These are phyloP conservation scores for Choloepus didactylus DNA, from an alignment of 2,797 vertebrate species.

Conservation along the genomic window DNA sequence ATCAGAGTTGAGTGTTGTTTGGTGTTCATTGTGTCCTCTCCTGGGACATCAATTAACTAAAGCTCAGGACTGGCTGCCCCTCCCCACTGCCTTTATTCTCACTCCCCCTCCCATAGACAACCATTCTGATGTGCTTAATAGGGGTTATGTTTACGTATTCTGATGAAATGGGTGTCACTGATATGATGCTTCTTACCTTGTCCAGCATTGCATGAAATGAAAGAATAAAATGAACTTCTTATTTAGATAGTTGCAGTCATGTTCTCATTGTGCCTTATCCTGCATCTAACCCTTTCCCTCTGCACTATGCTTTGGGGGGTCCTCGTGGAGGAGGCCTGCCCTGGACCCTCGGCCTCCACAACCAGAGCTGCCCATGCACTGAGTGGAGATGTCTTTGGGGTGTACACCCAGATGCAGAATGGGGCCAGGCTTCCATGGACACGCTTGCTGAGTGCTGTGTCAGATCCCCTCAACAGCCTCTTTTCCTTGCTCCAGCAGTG, in stretches of 20 bases:
- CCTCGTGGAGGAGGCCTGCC: neutral
- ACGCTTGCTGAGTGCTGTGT: neutral
- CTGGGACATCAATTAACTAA: no score
- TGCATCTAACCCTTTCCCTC: neutral
- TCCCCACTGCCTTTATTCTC: neutral
- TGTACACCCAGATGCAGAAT: neutral
- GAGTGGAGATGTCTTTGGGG: neutral
- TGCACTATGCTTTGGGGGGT: no score
- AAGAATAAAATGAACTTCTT: neutral
- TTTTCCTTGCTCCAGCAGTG: neutral
- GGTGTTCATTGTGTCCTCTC: neutral
- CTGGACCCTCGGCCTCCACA: no score
- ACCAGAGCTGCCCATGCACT: neutral
- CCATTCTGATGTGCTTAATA: no score
- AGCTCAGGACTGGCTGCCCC: neutral
- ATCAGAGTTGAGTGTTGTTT: neutral
- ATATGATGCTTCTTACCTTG: no score
- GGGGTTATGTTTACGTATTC: no score
- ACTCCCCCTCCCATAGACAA: rapidly evolving
- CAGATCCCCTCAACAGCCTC: neutral
- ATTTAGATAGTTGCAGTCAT: neutral
- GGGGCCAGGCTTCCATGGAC: no score
- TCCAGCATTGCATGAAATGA: neutral
- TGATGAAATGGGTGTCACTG: neutral
- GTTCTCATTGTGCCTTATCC: neutral